phyloP scores from a whole-genome alignment of 2,888 invertebrate genomes.

The Drosophila mulleri region DNA sequence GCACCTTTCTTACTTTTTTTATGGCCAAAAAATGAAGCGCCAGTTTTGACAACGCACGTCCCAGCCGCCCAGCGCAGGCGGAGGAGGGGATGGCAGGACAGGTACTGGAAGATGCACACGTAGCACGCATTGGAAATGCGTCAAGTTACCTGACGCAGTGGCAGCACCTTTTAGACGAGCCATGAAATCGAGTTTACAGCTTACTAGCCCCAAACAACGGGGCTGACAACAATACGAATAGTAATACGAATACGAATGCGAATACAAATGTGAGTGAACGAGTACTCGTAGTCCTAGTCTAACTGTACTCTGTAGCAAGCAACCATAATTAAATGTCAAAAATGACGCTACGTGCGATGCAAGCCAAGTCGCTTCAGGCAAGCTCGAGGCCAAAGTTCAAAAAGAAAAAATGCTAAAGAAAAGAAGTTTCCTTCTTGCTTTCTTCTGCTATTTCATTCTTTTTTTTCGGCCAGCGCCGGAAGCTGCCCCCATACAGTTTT shows the following conservation, averaged over 20 bases:
- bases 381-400: slow-evolving; percentile 54
- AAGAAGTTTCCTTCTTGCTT: slow-evolving; percentile 16
- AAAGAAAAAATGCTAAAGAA: slow-evolving; percentile 34
- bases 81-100: neutral
- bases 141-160: slow-evolving; percentile 54
- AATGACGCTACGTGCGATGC: slow-evolving; percentile 81
- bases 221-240: slow-evolving; percentile 20
- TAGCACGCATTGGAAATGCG: slow-evolving; percentile 47
- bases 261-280: neutral
- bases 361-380: slow-evolving; percentile 55
- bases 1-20: slow-evolving; percentile 32
- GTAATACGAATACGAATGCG: slow-evolving; percentile 5
- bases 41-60: slow-evolving; percentile 78
- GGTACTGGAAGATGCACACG: slow-evolving; percentile 42
- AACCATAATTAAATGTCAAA: slow-evolving; percentile 83
- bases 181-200: slow-evolving; percentile 77
- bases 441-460: neutral
- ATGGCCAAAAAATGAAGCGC: slow-evolving; percentile 66
- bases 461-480: neutral
- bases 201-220: slow-evolving; percentile 27
- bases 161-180: slow-evolving; percentile 67
- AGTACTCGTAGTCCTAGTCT: slow-evolving; percentile 22
- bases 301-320: slow-evolving; percentile 42
- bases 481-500: slow-evolving; percentile 33
- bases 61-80: slow-evolving; percentile 5